A percentile compares a stretch with the other conserved stretches of the same genome.
Conservation (phyloP, 53 echinoderm and acorn worm species). For the Henricia sp. region DNA sequence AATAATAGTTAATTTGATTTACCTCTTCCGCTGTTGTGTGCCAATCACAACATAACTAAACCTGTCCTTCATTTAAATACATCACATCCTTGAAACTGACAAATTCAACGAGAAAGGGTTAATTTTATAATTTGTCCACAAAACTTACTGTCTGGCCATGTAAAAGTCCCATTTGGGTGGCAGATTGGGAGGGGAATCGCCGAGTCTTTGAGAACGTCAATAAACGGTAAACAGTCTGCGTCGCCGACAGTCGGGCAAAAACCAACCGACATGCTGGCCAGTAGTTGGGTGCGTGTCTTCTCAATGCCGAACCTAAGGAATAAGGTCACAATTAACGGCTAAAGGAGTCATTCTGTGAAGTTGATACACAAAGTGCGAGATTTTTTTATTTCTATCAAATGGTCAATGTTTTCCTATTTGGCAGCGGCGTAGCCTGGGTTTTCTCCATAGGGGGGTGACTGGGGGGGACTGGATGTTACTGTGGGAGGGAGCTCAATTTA, state of each 20-base stretch:
- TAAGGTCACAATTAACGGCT: not conserved
- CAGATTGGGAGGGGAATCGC: conserved; percentile 50
- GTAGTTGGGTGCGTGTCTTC: conserved; percentile 22
- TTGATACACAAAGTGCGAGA: no score
- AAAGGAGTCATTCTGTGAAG: not conserved
- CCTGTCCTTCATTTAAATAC: not conserved
- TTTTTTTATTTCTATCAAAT: not conserved
- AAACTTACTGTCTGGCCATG: conserved; percentile 62
- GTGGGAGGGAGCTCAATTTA: not conserved
- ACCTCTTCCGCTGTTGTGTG: no score
- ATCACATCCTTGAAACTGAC: no score
- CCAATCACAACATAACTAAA: no score
- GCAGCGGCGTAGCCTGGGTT: no score
- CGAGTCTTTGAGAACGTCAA: conserved; percentile 44
- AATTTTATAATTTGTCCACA: no score
- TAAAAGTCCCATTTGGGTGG: conserved; percentile 60
- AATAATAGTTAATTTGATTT: no score
- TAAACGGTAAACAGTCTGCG: conserved; percentile 25
- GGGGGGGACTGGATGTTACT: not conserved
- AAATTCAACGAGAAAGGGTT: no score
- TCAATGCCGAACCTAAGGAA: conserved; percentile 31
- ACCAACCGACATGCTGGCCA: conserved; percentile 36
- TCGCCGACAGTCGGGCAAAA: conserved; percentile 46
- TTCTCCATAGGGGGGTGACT: not conserved
- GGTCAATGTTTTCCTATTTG: not conserved